Evolutionary conservation across 2,888 invertebrate species (phyloP), one percentile per base, ranked within the genome.

Genomic region (Drosophila greeni): DNA sequence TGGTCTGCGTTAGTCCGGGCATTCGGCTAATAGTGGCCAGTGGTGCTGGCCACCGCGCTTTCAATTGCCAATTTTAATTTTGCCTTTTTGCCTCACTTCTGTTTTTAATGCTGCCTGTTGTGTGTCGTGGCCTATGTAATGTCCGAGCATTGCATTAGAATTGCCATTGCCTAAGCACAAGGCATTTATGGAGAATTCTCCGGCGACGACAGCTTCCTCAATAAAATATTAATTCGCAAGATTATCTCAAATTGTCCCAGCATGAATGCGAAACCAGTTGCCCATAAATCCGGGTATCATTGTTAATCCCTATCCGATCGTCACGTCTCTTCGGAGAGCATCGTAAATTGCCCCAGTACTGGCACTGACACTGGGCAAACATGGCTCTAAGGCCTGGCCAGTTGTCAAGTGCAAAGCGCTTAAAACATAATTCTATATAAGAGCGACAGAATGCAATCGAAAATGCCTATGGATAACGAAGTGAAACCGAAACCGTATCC

Each of bases 331-430:
- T 16, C 26, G 45, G 18, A 34, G 9, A 53, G n/a, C 34, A 29
- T 39, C 18, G 37, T 31, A 39, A 45, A 24, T 54, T 62, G 43
- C 11, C 18, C 29, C 11, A 12, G 20, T 1, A 47, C 45, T 68
- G 59, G 48, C 66, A 77, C 68, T 56, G 65, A 53, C 72, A 69
- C 47, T 60, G 48, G 60, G 60, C 65, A 16, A 64, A 67, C 61
- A 55, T 71, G 67, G 72, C 68, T 54, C 58, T 79, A 65, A 74
- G 67, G 64, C 43, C 42, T 52, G 64, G 64, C 55, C 48, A 55
- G 49, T 60, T 51, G 75, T 70, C 79, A 81, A 81, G 83, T 75
- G 76, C 79, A 83, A 75, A 83, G 23, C 75, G 71, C 64, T 81
- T 73, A 54, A 70, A 73, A 62, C 48, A 60, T 70, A 53, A 73